Conservation (phyloP, 2,113 vertebrate genomes). For the Serinus canaria region DNA sequence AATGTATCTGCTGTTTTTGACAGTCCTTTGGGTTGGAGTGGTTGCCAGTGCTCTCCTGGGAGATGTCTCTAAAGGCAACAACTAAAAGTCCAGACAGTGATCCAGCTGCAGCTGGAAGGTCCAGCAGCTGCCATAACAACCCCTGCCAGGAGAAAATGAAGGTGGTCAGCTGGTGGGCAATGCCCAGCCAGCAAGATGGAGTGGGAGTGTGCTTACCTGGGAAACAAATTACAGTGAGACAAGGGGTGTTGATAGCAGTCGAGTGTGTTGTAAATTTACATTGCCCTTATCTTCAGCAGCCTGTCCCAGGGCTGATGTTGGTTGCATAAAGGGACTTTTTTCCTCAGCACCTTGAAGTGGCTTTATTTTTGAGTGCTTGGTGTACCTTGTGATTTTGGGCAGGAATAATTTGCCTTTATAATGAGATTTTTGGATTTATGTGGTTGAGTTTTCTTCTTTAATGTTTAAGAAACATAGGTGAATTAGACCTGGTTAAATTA, state of each 20-base stretch:
- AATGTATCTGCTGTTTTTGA: not conserved
- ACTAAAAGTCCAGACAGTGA: not conserved
- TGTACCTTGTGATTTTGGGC: not conserved
- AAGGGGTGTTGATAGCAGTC: not conserved
- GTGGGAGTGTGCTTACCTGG: not conserved
- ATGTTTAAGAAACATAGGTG: not conserved
- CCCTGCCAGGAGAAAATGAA: not conserved
- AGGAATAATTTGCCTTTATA: not conserved
- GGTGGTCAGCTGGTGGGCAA: not conserved
- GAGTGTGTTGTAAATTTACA: not conserved
- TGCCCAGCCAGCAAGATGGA: not conserved
- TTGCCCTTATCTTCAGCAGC: not conserved
- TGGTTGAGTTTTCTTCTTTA: not conserved
- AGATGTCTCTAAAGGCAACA: not conserved
- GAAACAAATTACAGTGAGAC: not conserved
- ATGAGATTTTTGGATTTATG: not conserved
- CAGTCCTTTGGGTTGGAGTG: not conserved
- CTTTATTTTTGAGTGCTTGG: not conserved
- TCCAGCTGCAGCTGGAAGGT: not conserved
- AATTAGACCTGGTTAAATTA: not conserved
- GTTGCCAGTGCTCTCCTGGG: not conserved
- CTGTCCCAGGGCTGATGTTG: not conserved
- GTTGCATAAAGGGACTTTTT: not conserved
- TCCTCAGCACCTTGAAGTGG: not conserved
- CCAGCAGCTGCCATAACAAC: not conserved